A percentile compares a stretch with the other conserved stretches of the same genome.
phyloP scores from a whole-genome alignment of 1,140 invertebrate genomes.

The Epicauta chinensis region DNA sequence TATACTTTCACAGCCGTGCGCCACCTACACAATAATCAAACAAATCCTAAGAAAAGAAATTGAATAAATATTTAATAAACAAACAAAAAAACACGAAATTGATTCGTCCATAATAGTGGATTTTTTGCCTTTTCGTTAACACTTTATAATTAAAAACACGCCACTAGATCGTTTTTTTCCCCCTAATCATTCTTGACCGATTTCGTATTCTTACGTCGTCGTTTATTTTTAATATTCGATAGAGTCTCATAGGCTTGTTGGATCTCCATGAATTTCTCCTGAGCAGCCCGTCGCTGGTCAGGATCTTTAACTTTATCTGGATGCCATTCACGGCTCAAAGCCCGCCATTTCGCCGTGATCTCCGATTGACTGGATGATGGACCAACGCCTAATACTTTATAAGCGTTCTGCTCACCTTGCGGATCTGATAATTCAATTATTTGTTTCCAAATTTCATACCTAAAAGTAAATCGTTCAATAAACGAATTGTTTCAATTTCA shows the following conservation, averaged over 20 bases:
- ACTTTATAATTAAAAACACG: too few relatives aligned
- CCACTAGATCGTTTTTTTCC: too few relatives aligned
- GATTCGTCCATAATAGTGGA: too few relatives aligned
- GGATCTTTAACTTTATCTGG: constrained; percentile 84
- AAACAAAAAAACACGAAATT: too few relatives aligned
- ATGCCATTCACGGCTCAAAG: constrained; percentile 81
- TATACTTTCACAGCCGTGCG: too few relatives aligned
- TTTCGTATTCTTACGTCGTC: constrained; percentile 66
- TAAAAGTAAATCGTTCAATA: constrained; percentile 11
- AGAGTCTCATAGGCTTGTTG: constrained; percentile 88
- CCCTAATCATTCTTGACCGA: constrained; percentile 35
- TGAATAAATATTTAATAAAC: too few relatives aligned
- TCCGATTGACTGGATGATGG: constrained; percentile 74
- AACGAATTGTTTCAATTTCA: constrained; percentile 41
- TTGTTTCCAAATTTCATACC: constrained; percentile 74
- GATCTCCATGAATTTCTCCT: constrained; percentile 88
- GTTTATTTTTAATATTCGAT: constrained; percentile 72
- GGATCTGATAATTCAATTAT: constrained; percentile 82
- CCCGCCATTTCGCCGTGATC: constrained; percentile 74
- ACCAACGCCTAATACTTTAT: constrained; percentile 71
- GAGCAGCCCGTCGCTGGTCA: constrained; percentile 55
- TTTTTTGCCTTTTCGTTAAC: too few relatives aligned
- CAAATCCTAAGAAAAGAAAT: too few relatives aligned
- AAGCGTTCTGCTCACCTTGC: constrained; percentile 83
- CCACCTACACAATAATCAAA: too few relatives aligned